These are phyloP conservation scores for Ictalurus furcatus DNA, from an alignment of 2,113 vertebrate genomes.

Conservation along the genomic window DNA sequence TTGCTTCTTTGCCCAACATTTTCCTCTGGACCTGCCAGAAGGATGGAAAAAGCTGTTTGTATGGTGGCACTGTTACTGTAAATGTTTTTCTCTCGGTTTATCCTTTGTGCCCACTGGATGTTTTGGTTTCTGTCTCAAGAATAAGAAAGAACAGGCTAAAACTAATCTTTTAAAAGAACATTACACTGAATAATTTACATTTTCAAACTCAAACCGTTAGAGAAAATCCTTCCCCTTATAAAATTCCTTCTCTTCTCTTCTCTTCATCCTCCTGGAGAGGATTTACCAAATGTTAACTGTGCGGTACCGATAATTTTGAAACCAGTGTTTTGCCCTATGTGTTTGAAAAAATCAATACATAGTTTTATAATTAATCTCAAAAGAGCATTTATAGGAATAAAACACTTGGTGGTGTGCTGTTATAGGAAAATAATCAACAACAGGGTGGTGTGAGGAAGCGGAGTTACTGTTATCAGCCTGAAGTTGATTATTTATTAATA, in stretches of 20 bases:
- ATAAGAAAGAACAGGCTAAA: neutral
- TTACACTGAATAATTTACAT: neutral
- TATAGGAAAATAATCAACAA: neutral
- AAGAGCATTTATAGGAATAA: neutral
- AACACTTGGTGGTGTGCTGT: neutral
- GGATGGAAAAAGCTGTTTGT: constrained; percentile 15
- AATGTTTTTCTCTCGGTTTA: neutral
- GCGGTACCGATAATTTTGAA: neutral
- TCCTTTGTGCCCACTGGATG: neutral
- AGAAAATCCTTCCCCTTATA: neutral
- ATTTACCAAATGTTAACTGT: neutral
- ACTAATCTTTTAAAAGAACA: neutral
- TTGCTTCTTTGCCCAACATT: constrained; percentile 1
- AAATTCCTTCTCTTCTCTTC: neutral
- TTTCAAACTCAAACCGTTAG: neutral
- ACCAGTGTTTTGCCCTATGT: neutral
- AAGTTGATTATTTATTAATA: too few relatives aligned
- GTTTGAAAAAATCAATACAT: neutral
- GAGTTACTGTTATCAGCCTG: neutral
- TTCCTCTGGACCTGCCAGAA: constrained; percentile 1
- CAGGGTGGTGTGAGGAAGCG: neutral
- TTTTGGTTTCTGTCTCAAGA: neutral
- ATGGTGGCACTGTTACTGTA: constrained; percentile 3
- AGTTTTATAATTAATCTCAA: neutral
- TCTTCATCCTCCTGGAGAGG: neutral